phyloP scores from a whole-genome alignment of 2,797 vertebrate genomes.

The Centroberyx gerrardi region DNA sequence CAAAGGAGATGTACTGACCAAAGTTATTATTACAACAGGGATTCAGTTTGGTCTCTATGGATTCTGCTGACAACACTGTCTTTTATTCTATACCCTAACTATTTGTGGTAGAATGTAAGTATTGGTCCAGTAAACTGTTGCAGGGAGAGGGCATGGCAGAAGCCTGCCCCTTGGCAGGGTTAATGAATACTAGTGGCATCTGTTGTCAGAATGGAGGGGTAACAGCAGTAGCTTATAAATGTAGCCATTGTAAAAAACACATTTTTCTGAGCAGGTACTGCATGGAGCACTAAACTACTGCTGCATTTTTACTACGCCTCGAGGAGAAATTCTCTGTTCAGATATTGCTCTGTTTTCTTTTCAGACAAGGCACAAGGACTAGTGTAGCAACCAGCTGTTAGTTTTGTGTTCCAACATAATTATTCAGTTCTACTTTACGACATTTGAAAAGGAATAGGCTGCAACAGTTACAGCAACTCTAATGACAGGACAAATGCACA shows the following conservation, averaged over 20 bases:
- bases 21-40: slow-evolving; percentile 29
- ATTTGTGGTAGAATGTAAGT: background rate
- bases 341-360: background rate
- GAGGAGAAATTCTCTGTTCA: slow-evolving; percentile 6
- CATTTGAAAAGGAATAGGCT: slow-evolving; percentile 2
- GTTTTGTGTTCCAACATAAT: slow-evolving; percentile 21
- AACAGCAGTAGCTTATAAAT: slow-evolving; percentile 12
- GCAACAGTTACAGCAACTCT: slow-evolving; percentile 1
- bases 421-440: background rate
- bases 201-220: slow-evolving; percentile 13
- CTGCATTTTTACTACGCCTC: background rate
- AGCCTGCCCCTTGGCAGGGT: background rate
- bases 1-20: slow-evolving; percentile 25
- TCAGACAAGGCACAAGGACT: slow-evolving; percentile 6
- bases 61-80: background rate
- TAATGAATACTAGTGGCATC: slow-evolving; percentile 25
- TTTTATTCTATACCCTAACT: background rate
- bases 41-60: slow-evolving; percentile 35
- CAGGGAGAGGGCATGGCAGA: background rate
- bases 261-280: slow-evolving; percentile 5
- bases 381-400: background rate
- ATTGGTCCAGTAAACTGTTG: background rate
- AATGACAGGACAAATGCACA: background rate
- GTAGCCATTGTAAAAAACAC: slow-evolving; percentile 13
- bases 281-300: background rate